These are phyloP conservation scores for Zele albiditarsus DNA, from an alignment of 2,888 invertebrate species.

Conservation along the genomic window DNA sequence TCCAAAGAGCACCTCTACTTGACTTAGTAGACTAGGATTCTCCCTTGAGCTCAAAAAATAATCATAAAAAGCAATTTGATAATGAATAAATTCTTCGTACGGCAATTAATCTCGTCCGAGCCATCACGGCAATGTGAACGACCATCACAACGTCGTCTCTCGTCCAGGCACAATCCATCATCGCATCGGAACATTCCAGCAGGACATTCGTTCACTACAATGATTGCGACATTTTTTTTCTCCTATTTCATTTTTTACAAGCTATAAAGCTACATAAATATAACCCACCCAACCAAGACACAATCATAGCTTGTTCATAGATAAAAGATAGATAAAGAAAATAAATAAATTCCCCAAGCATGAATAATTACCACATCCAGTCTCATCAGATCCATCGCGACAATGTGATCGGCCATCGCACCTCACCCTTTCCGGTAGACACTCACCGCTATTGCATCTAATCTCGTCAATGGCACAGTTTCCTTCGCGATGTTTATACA, in stretches of 20 bases:
- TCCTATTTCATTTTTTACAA: constrained; percentile 21
- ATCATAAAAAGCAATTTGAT: constrained; percentile 16
- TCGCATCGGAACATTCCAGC: constrained; percentile 75
- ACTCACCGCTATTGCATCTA: constrained; percentile 76
- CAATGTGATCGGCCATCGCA: constrained; percentile 76
- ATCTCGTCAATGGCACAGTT: constrained; percentile 66
- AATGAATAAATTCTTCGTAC: constrained; percentile 64
- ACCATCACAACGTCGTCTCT: constrained; percentile 76
- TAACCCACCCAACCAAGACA: not conserved
- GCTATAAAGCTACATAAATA: not conserved
- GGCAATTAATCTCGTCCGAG: constrained; percentile 79
- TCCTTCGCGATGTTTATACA: constrained; percentile 53
- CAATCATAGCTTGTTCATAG: constrained; percentile 3
- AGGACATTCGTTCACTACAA: constrained; percentile 64
- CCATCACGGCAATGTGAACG: constrained; percentile 75
- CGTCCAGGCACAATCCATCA: constrained; percentile 76
- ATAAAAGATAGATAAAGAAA: not conserved
- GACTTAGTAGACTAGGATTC: not conserved
- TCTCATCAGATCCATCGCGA: constrained; percentile 75
- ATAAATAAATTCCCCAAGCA: constrained; percentile 6
- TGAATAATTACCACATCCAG: constrained; percentile 69
- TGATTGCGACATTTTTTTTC: constrained; percentile 29
- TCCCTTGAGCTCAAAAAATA: not conserved
- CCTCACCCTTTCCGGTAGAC: constrained; percentile 74
- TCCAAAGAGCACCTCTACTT: not conserved